phyloP scores from a whole-genome alignment of 2,797 vertebrate species.

The Calcarius lapponicus region DNA sequence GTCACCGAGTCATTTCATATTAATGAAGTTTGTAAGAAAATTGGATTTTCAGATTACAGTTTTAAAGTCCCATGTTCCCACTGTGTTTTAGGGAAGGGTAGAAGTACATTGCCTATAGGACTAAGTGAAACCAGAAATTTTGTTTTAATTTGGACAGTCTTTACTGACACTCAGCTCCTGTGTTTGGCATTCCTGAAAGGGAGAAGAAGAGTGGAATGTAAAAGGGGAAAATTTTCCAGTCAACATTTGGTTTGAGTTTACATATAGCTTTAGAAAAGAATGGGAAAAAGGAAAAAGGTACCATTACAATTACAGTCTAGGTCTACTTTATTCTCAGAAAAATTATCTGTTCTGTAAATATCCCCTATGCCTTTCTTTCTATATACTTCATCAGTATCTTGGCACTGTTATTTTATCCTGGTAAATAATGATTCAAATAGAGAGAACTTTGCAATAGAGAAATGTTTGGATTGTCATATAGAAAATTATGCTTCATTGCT shows the following conservation, averaged over 20 bases:
- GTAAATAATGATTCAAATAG: not conserved
- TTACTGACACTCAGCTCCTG: conserved; percentile 33
- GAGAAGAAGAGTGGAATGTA: conserved; percentile 44
- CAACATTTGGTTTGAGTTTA: conserved; percentile 67
- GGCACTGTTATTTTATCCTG: not conserved
- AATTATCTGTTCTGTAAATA: not conserved
- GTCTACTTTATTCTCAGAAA: not conserved
- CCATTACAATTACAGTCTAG: not conserved
- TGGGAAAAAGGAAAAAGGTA: not conserved
- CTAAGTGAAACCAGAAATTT: conserved; percentile 71
- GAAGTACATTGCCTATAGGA: conserved; percentile 53
- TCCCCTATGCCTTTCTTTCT: not conserved
- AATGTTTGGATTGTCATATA: not conserved
- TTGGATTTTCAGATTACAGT: conserved; percentile 66
- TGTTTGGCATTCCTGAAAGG: conserved; percentile 44
- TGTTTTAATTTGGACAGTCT: conserved; percentile 29
- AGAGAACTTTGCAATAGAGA: not conserved
- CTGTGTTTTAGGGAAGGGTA: conserved; percentile 51
- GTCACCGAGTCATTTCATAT: conserved; percentile 24
- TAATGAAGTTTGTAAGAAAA: conserved; percentile 66
- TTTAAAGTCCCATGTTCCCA: conserved; percentile 20
- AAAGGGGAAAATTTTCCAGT: conserved; percentile 39
- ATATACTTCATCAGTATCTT: not conserved
- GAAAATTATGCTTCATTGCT: not conserved
- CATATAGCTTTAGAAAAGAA: conserved; percentile 4